Conservation (phyloP, 1,140 invertebrate genomes). For the Hesperophylax magnus region DNA sequence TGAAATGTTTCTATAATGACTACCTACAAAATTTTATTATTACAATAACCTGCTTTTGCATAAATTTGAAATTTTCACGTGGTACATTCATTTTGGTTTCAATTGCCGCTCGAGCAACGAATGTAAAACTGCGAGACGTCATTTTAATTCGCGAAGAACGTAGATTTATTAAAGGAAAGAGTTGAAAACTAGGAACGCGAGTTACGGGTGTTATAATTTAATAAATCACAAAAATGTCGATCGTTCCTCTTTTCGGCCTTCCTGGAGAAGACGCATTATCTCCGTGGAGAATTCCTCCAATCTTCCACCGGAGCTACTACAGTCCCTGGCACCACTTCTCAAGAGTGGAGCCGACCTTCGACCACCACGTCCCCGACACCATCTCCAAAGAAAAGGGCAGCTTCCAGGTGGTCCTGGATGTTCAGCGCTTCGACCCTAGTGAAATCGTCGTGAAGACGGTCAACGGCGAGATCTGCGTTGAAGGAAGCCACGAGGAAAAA, state of each 20-base stretch:
- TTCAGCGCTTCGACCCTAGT: constrained; percentile 83
- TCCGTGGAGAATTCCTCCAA: background rate
- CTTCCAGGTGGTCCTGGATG: constrained; percentile 77
- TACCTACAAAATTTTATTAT: no score
- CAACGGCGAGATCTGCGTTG: constrained; percentile 74
- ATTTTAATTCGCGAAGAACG: no score
- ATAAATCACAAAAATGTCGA: background rate
- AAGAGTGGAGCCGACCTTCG: background rate
- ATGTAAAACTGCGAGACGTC: no score
- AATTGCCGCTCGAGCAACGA: no score
- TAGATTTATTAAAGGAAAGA: no score
- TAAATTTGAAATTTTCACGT: no score
- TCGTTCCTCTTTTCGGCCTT: background rate
- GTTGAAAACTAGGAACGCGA: no score
- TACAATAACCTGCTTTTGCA: no score
- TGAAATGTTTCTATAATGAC: no score
- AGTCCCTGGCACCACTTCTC: background rate
- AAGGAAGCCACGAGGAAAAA: constrained; percentile 82
- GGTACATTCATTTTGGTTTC: no score
- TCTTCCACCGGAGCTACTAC: background rate
- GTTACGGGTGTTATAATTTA: no score
- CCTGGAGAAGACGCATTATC: background rate
- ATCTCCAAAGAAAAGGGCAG: background rate
- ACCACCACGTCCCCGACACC: background rate
- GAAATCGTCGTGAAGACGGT: constrained; percentile 84